phyloP scores from a whole-genome alignment of 2,113 vertebrate species.

The Tenebrosternarchus preto region DNA sequence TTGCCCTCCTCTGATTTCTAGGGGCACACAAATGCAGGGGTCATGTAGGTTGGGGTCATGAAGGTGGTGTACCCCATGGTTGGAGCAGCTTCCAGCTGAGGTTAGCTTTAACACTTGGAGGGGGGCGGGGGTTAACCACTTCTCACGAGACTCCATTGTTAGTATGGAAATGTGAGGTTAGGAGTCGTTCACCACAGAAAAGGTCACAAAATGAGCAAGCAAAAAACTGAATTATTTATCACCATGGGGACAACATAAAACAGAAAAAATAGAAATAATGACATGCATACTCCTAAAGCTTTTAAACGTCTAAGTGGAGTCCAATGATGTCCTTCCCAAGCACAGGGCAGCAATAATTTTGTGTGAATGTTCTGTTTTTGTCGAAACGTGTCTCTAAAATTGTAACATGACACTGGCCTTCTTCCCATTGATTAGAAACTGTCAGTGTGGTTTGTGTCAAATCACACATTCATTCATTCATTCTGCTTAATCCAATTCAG shows the following conservation, averaged over 20 bases:
- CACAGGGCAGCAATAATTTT: not conserved
- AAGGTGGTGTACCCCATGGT: conserved; percentile 51
- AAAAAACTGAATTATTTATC: conserved; percentile 17
- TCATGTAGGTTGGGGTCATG: conserved; percentile 37
- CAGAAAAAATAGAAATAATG: not conserved
- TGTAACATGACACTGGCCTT: not conserved
- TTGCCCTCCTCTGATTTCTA: conserved; percentile 1
- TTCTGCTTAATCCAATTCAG: too few species aligned
- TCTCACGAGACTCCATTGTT: conserved; percentile 61
- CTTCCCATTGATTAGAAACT: not conserved
- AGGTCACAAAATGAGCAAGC: conserved; percentile 9
- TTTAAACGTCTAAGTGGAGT: not conserved
- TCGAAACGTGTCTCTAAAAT: not conserved
- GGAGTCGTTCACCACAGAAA: conserved; percentile 51
- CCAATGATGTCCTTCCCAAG: not conserved
- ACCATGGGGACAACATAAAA: conserved; percentile 8
- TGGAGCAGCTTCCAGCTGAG: conserved; percentile 66
- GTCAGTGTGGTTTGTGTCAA: not conserved
- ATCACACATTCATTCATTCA: too few species aligned
- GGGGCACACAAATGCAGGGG: conserved; percentile 26
- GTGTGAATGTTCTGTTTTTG: not conserved
- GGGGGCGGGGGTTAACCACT: conserved; percentile 69
- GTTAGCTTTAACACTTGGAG: conserved; percentile 65
- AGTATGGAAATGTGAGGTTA: conserved; percentile 69
- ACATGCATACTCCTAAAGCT: not conserved